Conservation (phyloP, 2,888 invertebrate species). For the Diloba caeruleocephala region DNA sequence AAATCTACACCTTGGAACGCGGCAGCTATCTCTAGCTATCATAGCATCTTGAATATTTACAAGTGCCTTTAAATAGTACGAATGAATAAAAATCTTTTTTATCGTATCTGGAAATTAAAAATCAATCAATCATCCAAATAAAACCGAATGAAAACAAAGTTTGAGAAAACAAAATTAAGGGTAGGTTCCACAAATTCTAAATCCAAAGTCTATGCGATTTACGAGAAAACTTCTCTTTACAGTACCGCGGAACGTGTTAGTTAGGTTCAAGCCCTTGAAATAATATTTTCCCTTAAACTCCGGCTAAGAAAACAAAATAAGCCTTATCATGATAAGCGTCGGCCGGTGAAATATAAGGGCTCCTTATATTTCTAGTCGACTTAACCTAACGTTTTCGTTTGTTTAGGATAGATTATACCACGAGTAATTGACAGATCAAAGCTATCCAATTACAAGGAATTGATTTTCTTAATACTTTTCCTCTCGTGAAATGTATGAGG, state of each 20-base stretch:
- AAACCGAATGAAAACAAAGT: neutral
- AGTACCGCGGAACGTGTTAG: constrained; percentile 28
- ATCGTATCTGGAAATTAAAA: too few relatives aligned
- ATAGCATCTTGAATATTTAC: too few relatives aligned
- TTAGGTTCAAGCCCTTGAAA: constrained; percentile 45
- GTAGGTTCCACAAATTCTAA: constrained; percentile 17
- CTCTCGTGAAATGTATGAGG: constrained; percentile 9
- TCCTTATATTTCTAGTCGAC: constrained; percentile 62
- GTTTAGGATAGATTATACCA: constrained; percentile 71
- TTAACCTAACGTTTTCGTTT: constrained; percentile 62
- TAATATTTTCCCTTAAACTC: constrained; percentile 56
- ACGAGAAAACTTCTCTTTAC: constrained; percentile 31
- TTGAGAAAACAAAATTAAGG: neutral
- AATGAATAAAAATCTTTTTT: too few relatives aligned
- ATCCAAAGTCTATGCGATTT: constrained; percentile 32
- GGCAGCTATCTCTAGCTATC: too few relatives aligned
- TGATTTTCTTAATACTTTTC: constrained; percentile 57
- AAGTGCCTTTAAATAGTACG: too few relatives aligned
- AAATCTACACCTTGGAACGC: too few relatives aligned
- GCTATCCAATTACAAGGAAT: constrained; percentile 67
- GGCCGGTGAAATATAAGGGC: constrained; percentile 54
- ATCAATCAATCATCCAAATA: neutral
- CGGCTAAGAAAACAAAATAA: constrained; percentile 58
- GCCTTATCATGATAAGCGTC: constrained; percentile 51
- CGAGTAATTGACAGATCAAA: constrained; percentile 75